Evolutionary conservation across 2,113 vertebrate genomes (phyloP), one percentile per base, ranked within the genome.

Genomic region (Centropus unirufus): DNA sequence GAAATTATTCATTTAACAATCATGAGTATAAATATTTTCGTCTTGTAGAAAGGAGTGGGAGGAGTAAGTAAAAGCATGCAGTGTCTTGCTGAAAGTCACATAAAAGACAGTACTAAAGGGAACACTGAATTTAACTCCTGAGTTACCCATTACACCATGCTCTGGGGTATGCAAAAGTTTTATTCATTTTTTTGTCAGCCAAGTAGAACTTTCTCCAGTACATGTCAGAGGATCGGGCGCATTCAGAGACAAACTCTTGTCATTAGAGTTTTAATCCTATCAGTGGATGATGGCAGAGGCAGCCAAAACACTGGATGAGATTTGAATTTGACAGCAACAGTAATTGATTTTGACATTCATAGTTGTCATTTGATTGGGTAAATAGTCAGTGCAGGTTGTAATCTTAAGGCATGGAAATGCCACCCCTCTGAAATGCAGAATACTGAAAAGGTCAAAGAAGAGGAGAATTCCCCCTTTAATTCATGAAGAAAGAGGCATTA

Each of bases 361-460:
- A 93, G 67, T 70, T 89, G 83, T 16, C 73, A 75, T 92, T 96
- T 95, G 62, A 92, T 95, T 96, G 74, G 87, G 62, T 92, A 92
- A 86, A 93, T 80, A 82, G 39, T 92, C 95, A 82, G 89, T 11
- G 11, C 57, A 94, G 61, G 64, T 87, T 92, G 72, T 68, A 96
- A 73, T 92, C 46, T 87, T 30, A 77, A 77, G 32, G 52, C 97
- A 66, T 92, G 44, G 52, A 97, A 97, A 97, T 95, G 81, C 86
- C 94, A 97, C 34, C 77, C 62, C 55, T 87, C 77, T 82, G 78
- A 89, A 93, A 73, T 89, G 47, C 39, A 93, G 95, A 97, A 97
- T 96, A 97, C 76, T 95, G 83, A 96, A 96, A 98, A 98, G 94
- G 90, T 96, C 96, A 96, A 74, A 92, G 83, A 92, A 93, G 32